Base-by-base conservation (phyloP, 2,888 invertebrate species). In the Shargacucullia verbasci region DNA sequence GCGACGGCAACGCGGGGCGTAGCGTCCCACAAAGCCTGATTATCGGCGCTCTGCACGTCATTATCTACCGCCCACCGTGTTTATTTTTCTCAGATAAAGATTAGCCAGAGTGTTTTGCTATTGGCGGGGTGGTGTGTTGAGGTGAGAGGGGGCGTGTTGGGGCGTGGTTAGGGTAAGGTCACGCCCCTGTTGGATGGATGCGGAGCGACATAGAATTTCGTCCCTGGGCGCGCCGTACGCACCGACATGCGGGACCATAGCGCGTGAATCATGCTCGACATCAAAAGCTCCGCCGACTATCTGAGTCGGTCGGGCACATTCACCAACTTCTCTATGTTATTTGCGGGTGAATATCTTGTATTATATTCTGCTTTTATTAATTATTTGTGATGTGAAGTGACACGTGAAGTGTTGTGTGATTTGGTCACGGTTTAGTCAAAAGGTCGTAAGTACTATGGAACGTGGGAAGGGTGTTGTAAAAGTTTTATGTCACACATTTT, bases 301-400 rank as follows among this genome's bases (percentile, higher is more conserved):
- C 95, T 98, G 87, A 96, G 96, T 94, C 96, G 98, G 94, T 97
- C 98, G 89, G 98, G 98, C 88, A 97, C 98, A 70, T 98, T 98
- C 92, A 97, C 98, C 92, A 98, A 98, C 95, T 97, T 98, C 95
- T 98, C 98, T 92, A 98, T 98, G 98, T 96, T 98, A 86, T 98
- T 98, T 95, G 97, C 97, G 94, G 98, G 98, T 98, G 96, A 95
- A 94, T 95, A 12, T 45, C 45, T 58, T 53, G 41, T 54, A 15
- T 53, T 50, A 38, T 46, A 13, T 58, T 35, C 54, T 65, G 78
- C 73, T 78, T 79, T 81, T 76, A 73, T 81, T 70, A 2, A 9
- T 59, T 63, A 73, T 76, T 73, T 69, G 73, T 71, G 74, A 59
- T 75, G 84, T 85, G 82, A 74, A 79, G 86, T 86, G 86, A 66